Evolutionary conservation across 2,888 invertebrate species (phyloP).

Genomic region (Aproaerema taeniolella): DNA sequence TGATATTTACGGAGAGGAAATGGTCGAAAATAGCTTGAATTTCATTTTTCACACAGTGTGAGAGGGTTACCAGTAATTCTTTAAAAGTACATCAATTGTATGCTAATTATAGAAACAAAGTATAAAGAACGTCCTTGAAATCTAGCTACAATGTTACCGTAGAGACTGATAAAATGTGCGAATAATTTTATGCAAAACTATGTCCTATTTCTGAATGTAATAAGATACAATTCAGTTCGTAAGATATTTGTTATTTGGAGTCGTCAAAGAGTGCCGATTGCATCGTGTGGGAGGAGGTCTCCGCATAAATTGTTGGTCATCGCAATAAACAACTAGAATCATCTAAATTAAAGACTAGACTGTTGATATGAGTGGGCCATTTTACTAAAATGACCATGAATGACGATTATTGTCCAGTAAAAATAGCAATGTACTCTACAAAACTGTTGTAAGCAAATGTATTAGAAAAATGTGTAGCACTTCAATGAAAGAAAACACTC

Average conservation of each 20-base stretch:
- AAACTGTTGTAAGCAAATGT: too few species aligned
- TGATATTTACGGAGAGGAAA: too few species aligned
- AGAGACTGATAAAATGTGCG: constrained; percentile 4
- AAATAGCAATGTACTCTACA: too few species aligned
- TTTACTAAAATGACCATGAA: constrained; percentile 20
- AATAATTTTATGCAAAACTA: not conserved
- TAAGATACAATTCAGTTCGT: constrained; percentile 19
- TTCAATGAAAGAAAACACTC: too few species aligned
- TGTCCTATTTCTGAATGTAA: too few species aligned
- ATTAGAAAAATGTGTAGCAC: too few species aligned
- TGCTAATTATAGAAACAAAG: constrained; percentile 17
- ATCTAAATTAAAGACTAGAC: constrained; percentile 50
- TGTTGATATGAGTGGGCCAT: constrained; percentile 40
- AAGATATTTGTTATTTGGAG: constrained; percentile 23
- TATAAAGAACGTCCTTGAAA: constrained; percentile 9
- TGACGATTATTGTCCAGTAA: constrained; percentile 10
- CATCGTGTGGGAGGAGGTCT: constrained; percentile 53
- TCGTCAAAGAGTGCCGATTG: constrained; percentile 51
- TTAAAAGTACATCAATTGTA: too few species aligned
- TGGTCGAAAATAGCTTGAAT: too few species aligned
- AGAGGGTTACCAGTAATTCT: too few species aligned
- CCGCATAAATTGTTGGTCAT: constrained; percentile 60
- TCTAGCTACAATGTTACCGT: constrained; percentile 9
- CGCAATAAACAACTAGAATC: constrained; percentile 58
- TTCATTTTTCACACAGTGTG: too few species aligned